Conservation (phyloP, 2,113 vertebrate species). For the Nettapus auritus region DNA sequence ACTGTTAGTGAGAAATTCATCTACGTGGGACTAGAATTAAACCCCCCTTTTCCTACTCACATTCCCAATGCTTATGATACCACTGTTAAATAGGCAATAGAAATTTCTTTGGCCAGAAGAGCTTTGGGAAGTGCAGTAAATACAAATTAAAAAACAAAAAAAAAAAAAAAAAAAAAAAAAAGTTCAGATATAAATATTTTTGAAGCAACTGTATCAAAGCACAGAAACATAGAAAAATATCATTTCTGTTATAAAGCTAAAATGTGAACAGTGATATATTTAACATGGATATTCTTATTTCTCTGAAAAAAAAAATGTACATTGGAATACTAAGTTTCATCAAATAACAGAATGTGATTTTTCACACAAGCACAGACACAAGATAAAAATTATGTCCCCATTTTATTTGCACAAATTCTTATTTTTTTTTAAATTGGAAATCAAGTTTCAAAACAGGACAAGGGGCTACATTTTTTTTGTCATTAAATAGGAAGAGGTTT, state of each 20-base stretch:
- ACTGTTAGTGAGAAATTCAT: background rate
- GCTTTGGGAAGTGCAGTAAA: background rate
- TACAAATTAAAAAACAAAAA: background rate
- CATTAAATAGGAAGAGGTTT: background rate
- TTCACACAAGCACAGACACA: accelerated
- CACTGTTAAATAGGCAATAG: background rate
- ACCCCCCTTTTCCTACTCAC: background rate
- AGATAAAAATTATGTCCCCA: background rate
- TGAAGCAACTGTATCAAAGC: background rate
- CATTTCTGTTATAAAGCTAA: background rate
- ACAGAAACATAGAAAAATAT: background rate
- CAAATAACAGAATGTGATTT: background rate
- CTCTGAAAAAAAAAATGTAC: background rate
- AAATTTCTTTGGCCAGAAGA: background rate
- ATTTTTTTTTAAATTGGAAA: background rate
- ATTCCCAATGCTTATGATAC: background rate
- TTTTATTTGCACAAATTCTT: background rate
- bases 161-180: background rate
- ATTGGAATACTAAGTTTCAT: background rate
- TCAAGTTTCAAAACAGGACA: background rate
- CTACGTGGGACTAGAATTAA: background rate
- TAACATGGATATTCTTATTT: background rate
- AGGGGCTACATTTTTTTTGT: background rate
- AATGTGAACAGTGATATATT: background rate
- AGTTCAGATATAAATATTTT: background rate